Conservation (phyloP, 2,888 invertebrate genomes). For the Mythimna pallens region DNA sequence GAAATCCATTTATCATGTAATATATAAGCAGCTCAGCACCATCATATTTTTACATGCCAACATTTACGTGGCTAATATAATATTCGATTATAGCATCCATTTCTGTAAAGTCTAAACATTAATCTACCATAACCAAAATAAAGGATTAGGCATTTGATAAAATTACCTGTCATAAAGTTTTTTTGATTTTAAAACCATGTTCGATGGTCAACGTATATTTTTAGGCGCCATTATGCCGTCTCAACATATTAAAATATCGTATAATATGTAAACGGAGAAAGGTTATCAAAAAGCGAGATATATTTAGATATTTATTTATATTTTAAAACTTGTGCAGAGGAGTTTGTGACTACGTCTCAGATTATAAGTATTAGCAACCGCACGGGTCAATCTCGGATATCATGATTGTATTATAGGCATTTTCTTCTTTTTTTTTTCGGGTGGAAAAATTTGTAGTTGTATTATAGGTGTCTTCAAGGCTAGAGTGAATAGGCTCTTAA, state of each 20-base stretch:
- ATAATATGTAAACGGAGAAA: constrained; percentile 1
- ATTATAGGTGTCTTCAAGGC: too few relatives aligned
- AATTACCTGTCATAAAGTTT: constrained; percentile 28
- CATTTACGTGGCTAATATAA: constrained; percentile 65
- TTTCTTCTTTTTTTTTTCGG: too few relatives aligned
- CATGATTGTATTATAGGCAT: too few relatives aligned
- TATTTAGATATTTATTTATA: neutral
- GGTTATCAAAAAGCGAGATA: neutral
- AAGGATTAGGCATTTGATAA: constrained; percentile 31
- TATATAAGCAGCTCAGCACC: constrained; percentile 79
- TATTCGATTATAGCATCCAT: constrained; percentile 50
- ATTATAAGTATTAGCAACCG: too few relatives aligned
- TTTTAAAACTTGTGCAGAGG: neutral
- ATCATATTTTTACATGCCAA: constrained; percentile 72
- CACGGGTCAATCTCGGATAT: too few relatives aligned
- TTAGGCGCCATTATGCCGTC: constrained; percentile 5
- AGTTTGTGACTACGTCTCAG: too few relatives aligned
- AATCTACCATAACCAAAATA: constrained; percentile 48
- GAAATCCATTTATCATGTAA: constrained; percentile 88
- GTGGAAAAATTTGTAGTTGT: too few relatives aligned
- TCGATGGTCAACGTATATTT: constrained; percentile 2
- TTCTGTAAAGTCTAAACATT: constrained; percentile 47
- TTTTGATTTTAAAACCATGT: constrained; percentile 11
- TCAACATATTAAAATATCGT: constrained; percentile 34
- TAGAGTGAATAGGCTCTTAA: too few relatives aligned